These are phyloP conservation scores for Sprattus sprattus DNA, from an alignment of 2,113 vertebrate species.

Conservation along the genomic window DNA sequence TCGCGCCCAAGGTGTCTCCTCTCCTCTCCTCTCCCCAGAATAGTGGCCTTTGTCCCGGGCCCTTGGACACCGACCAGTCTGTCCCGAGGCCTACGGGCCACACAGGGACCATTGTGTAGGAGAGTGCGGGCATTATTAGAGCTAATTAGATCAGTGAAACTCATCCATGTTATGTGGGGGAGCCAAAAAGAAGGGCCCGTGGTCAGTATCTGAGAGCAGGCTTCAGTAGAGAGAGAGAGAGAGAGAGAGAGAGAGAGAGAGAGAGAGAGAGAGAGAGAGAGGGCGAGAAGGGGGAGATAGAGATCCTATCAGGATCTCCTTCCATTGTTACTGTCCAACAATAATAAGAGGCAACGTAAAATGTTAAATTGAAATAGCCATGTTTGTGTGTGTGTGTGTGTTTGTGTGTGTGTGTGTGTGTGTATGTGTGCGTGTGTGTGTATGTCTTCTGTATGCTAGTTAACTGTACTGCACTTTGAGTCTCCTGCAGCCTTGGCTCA, in stretches of 20 bases:
- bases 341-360: not conserved
- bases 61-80: slow-evolving; percentile 55
- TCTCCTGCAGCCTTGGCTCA: no score
- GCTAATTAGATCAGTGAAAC: slow-evolving; percentile 59
- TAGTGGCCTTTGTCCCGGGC: slow-evolving; percentile 65
- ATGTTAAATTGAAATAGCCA: not conserved
- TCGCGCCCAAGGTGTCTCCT: slow-evolving; percentile 52
- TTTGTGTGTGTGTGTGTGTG: not conserved
- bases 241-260: not conserved
- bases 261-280: not conserved
- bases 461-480: no score
- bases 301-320: not conserved
- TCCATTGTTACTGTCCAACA: not conserved
- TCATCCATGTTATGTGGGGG: slow-evolving; percentile 41
- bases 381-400: not conserved
- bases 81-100: slow-evolving; percentile 49
- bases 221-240: slow-evolving; percentile 6
- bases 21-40: slow-evolving; percentile 56
- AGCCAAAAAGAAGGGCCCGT: slow-evolving; percentile 4
- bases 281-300: not conserved
- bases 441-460: not conserved
- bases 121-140: slow-evolving; percentile 55
- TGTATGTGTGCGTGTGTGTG: not conserved
- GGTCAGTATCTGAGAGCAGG: slow-evolving; percentile 18
- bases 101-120: slow-evolving; percentile 65